Evolutionary conservation across 1,140 invertebrate species (phyloP), one percentile per base, ranked within the genome.

Genomic region (Drosophila fuyamai): DNA sequence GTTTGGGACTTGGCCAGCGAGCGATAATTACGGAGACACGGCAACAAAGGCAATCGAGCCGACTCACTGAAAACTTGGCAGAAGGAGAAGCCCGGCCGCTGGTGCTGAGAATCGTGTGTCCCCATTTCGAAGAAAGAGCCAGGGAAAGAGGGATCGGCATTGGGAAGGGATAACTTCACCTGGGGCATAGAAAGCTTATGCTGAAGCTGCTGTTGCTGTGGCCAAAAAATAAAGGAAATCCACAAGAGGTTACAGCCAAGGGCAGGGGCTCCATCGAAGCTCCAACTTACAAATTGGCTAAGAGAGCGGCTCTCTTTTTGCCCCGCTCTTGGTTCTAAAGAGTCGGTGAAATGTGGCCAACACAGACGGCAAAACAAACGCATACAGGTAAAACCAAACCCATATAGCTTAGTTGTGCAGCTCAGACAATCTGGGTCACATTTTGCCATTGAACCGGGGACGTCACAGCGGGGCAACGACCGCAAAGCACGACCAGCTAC

Each of bases 391-490:
- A 41, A 63, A 56, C 48, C 76, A 55, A 12, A 13, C 27, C 29
- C 48, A 35, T 54, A 57, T 70, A 81, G 84, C 81, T 89, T 89
- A 89, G 85, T 79, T 89, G 84, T 89, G 91, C 90, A 89, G 91
- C 88, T 90, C 91, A 92, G 91, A 92, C 91, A 92, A 92, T 92
- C 91, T 92, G 91, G 91, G 91, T 92, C 91, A 92, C 88, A 92
- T 90, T 92, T 92, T 92, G 91, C 91, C 91, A 92, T 92, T 92
- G 91, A 92, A 92, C 91, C 91, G 91, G 91, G 92, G 91, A 92
- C 91, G 91, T 92, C 91, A 92, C 77, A 90, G 67, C 71, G 79
- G 91, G 89, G 84, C 91, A 92, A 92, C 90, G 91, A 92, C 91
- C 91, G 85, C 78, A 85, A 84, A 91, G 90, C 85, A 90, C 82